These are phyloP conservation scores for Rostratula benghalensis DNA, from an alignment of 2,113 vertebrate genomes.

Conservation along the genomic window DNA sequence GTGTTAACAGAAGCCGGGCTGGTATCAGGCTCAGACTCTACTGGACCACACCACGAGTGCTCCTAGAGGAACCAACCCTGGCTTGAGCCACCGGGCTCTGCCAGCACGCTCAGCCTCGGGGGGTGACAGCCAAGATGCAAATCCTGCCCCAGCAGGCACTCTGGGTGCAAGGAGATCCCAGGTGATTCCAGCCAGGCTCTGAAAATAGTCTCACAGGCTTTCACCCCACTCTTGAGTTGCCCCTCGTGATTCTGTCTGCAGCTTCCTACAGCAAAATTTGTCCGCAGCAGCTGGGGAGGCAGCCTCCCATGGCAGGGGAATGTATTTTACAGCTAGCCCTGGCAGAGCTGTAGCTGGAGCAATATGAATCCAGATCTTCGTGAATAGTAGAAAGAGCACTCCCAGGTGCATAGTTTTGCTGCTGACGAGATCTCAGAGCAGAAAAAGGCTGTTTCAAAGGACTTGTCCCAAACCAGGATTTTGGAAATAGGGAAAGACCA, in stretches of 20 bases:
- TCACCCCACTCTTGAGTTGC: not conserved
- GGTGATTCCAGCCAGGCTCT: not conserved
- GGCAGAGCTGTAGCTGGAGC: not conserved
- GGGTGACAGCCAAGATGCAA: rapidly evolving
- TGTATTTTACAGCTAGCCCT: not conserved
- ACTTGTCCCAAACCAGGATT: not conserved
- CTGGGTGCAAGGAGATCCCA: not conserved
- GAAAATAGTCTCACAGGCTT: not conserved
- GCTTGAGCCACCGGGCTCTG: not conserved
- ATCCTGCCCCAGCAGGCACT: not conserved
- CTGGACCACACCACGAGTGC: not conserved
- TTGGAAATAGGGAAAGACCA: not conserved
- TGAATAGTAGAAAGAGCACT: not conserved
- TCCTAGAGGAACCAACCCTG: not conserved
- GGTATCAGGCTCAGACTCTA: rapidly evolving
- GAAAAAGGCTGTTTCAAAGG: not conserved
- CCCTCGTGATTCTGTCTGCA: not conserved
- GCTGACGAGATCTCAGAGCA: not conserved
- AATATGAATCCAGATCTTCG: not conserved
- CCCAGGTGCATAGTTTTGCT: not conserved
- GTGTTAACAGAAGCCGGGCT: not conserved
- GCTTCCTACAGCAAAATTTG: not conserved
- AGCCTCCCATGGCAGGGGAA: not conserved
- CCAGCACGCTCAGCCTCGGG: not conserved
- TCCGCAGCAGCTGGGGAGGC: not conserved